Base-by-base conservation (phyloP, 1,140 invertebrate species). In the Drosophila orena region DNA sequence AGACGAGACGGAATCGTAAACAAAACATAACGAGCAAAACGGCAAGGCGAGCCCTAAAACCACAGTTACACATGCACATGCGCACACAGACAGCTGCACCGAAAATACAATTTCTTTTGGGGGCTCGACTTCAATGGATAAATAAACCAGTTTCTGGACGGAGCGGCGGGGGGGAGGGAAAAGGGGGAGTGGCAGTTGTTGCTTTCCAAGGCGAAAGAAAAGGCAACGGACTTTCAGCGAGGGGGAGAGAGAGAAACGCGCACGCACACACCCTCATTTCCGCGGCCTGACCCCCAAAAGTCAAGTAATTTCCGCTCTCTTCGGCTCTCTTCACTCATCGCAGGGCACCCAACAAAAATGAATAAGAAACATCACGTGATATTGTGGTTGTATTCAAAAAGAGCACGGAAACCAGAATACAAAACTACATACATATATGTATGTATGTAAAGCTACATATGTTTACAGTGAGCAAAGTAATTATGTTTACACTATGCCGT, bases 61-160 rank as follows among this genome's bases (percentile, higher is more conserved):
- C 42, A 46, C 52, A 34, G 20, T n/a, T n/a, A n/a, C n/a, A n/a
- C 27, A 17, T 14, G 20, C 20, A 43, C 24, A 61, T 10, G 12
- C 24, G 38, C 12, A 37, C 4, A 66, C 17, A 34, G 24, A 50
- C 44, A 53, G 40, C 50, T 52, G 59, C 59, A 75, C 52, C 52
- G 56, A 75, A 75, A 64, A 75, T 75, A 64, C 50, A 27, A 53
- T 47, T 47, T 73, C 55, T 73, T 73, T 69, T 72, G 71, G 71
- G 69, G 71, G 71, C 71, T 74, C 71, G 70, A 74, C 71, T 74
- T 62, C 15, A 47, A 52, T 74, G 69, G 58, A 74, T 50, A 62
- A 50, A 50, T 34, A 74, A 74, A 74, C 71, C 73, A 73, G 71
- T 74, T 74, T 11, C 50, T 15, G 15, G 20, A 20, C 3, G 8